Percentiles rank a stretch among this genome's conserved stretches.
phyloP scores from a whole-genome alignment of 2,113 vertebrate species.

The Aleadryas rufinucha region DNA sequence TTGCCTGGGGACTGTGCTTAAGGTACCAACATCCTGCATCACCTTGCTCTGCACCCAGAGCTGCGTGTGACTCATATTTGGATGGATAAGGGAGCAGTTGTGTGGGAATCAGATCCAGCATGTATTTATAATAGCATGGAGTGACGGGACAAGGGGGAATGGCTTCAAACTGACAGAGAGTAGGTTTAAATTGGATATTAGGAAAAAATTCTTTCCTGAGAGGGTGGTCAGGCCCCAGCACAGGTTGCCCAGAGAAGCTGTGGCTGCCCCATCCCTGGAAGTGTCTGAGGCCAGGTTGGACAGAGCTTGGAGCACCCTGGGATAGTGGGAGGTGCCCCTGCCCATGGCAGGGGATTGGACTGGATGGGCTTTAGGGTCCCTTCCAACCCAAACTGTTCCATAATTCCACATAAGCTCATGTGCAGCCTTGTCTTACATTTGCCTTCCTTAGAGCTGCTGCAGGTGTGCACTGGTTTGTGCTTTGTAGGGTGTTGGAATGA shows the following conservation, averaged over 20 bases:
- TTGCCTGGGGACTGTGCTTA: not conserved
- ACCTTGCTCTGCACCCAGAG: accelerated
- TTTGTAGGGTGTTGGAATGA: not conserved
- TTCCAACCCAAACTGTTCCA: not conserved
- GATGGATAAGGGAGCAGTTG: not conserved
- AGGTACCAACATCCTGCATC: not conserved
- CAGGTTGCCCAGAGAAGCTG: not conserved
- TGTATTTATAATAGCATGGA: not conserved
- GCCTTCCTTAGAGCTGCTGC: not conserved
- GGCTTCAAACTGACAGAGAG: not conserved
- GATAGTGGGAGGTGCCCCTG: not conserved
- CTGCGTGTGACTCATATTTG: not conserved
- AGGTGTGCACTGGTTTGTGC: accelerated
- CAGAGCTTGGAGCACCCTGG: not conserved
- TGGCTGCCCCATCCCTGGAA: not conserved
- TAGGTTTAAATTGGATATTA: not conserved
- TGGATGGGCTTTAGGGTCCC: not conserved
- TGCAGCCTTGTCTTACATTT: accelerated
- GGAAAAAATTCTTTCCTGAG: not conserved
- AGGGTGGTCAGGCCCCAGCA: not conserved
- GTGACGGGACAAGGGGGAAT: not conserved
- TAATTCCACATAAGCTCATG: not conserved
- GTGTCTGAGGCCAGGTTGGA: not conserved
- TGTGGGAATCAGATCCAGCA: not conserved
- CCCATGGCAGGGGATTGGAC: not conserved